Percentiles rank a stretch among this genome's conserved stretches.
Conservation (phyloP, 2,797 vertebrate species). For the Manis javanica region DNA sequence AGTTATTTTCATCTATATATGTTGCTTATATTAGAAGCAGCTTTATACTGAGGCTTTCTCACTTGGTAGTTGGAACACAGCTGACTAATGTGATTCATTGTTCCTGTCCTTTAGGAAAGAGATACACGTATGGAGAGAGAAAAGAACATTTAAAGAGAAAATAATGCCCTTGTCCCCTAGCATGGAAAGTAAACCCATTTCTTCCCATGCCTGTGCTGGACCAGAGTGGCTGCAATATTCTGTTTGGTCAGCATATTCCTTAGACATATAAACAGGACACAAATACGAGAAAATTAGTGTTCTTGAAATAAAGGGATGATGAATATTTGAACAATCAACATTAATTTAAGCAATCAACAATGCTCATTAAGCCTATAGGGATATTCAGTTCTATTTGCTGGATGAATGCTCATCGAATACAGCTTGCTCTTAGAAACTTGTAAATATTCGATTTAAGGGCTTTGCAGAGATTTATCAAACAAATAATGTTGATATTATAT, state of each 20-base stretch:
- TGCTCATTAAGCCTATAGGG: background rate
- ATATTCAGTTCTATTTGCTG: slow-evolving; percentile 21
- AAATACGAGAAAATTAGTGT: background rate
- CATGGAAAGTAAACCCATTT: background rate
- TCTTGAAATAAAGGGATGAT: background rate
- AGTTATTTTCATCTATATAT: background rate
- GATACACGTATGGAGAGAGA: background rate
- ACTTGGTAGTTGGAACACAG: background rate
- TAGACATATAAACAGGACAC: background rate
- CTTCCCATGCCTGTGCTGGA: background rate
- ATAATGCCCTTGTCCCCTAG: background rate
- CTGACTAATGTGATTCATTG: background rate
- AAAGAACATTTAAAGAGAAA: background rate
- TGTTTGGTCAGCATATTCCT: background rate
- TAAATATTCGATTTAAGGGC: background rate
- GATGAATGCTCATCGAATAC: background rate
- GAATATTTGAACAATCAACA: background rate
- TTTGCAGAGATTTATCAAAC: slow-evolving; percentile 23
- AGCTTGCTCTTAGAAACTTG: background rate
- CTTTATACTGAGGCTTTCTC: background rate
- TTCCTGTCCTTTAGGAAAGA: background rate
- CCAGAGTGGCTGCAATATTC: background rate
- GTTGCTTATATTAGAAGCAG: background rate
- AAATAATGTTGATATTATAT: background rate
- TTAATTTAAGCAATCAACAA: slow-evolving; percentile 24